These are phyloP conservation scores for Horisme vitalbata DNA, from an alignment of 2,888 invertebrate genomes.

Conservation along the genomic window DNA sequence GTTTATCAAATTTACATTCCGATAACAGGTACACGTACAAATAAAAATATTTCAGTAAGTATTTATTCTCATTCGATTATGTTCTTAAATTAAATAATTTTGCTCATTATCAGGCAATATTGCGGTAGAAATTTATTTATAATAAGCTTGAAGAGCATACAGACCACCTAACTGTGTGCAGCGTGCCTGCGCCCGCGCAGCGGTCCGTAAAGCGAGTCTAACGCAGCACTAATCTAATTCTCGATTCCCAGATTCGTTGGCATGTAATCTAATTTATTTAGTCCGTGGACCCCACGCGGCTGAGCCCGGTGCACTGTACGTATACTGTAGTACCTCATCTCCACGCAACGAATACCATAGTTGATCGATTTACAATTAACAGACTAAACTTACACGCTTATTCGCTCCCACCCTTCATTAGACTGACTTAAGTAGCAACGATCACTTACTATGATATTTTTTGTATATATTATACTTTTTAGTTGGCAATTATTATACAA, in stretches of 20 bases:
- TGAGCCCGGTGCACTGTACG: neutral
- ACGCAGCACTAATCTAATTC: conserved; percentile 24
- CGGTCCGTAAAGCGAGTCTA: neutral
- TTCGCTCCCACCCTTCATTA: too few relatives aligned
- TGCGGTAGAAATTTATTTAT: neutral
- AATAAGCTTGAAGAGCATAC: neutral
- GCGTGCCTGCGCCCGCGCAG: neutral
- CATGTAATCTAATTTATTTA: conserved; percentile 33
- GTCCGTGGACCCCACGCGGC: conserved; percentile 24
- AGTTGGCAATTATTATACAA: too few relatives aligned
- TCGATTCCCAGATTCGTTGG: conserved; percentile 22
- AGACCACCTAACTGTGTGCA: neutral
- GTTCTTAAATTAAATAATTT: neutral
- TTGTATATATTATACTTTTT: too few relatives aligned
- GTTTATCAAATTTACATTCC: too few relatives aligned
- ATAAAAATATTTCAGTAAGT: too few relatives aligned
- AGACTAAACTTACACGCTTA: too few relatives aligned
- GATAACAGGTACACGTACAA: too few relatives aligned
- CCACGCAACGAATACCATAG: too few relatives aligned
- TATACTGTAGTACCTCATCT: neutral
- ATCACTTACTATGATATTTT: too few relatives aligned
- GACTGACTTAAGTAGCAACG: too few relatives aligned
- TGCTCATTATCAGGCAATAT: neutral
- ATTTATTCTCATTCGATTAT: too few relatives aligned
- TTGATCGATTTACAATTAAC: too few relatives aligned